Evolutionary conservation across 2,888 invertebrate species (phyloP).

Genomic region (Acanthococcus lagerstroemiae): DNA sequence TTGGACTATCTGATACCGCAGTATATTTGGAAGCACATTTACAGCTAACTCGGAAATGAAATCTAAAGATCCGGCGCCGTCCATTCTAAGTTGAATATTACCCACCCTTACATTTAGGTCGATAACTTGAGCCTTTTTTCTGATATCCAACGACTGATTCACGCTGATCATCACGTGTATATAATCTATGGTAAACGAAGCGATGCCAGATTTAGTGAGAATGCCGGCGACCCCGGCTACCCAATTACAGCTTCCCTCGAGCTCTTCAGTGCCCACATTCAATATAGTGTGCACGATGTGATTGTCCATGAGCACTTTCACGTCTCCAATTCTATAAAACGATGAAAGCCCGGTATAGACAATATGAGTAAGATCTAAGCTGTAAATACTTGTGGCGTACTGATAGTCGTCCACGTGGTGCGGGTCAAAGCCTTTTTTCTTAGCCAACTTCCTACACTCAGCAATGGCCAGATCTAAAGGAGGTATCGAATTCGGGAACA

Average conservation of each 20-base stretch:
- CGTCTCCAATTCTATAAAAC: conserved; percentile 70
- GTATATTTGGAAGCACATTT: conserved; percentile 71
- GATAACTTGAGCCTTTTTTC: conserved; percentile 59
- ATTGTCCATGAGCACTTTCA: conserved; percentile 60
- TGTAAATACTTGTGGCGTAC: conserved; percentile 57
- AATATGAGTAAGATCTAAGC: conserved; percentile 55
- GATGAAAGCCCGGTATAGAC: conserved; percentile 70
- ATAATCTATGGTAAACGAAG: conserved; percentile 69
- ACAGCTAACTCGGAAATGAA: conserved; percentile 69
- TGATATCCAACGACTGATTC: conserved; percentile 67
- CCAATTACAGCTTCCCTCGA: conserved; percentile 70
- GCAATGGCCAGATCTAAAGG: conserved; percentile 74
- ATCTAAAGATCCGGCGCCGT: conserved; percentile 79
- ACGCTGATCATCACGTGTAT: conserved; percentile 56
- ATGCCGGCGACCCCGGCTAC: conserved; percentile 57
- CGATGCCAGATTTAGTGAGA: conserved; percentile 58
- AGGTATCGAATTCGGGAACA: conserved; percentile 73
- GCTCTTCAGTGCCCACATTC: conserved; percentile 67
- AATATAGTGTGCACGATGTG: conserved; percentile 55
- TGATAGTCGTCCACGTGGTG: conserved; percentile 62
- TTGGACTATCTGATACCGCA: conserved; percentile 79
- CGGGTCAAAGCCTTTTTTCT: conserved; percentile 58
- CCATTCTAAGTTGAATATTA: conserved; percentile 70
- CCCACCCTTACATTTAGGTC: conserved; percentile 69
- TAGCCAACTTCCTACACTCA: conserved; percentile 59